Evolutionary conservation across 2,888 invertebrate species (phyloP).

Genomic region (Dromius quadrimaculatus): DNA sequence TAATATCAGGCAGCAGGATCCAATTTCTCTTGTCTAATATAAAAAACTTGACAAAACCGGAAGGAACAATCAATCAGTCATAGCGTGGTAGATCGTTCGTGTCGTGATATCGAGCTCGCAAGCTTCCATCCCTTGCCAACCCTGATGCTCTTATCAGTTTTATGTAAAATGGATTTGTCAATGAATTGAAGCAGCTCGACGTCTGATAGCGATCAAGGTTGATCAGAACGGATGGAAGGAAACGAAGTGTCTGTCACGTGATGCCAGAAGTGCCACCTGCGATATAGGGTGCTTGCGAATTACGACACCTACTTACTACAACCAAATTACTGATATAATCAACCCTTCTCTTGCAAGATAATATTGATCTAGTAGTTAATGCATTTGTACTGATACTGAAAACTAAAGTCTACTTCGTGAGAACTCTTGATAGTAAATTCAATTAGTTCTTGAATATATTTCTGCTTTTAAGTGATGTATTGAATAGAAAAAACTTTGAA

Average conservation of each 20-base stretch:
- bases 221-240: conserved; percentile 26
- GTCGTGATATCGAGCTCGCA: conserved; percentile 39
- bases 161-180: conserved; percentile 51
- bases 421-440: too few species aligned
- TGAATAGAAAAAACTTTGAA: too few species aligned
- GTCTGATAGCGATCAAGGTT: conserved; percentile 23
- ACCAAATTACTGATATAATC: conserved; percentile 16
- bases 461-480: too few species aligned
- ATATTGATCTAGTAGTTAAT: conserved; percentile 9
- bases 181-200: conserved; percentile 32
- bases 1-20: conserved; percentile 23
- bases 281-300: conserved; percentile 4
- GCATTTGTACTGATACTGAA: conserved; percentile 1
- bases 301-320: conserved; percentile 18
- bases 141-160: conserved; percentile 36
- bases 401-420: too few species aligned
- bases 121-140: background rate
- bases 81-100: conserved; percentile 35
- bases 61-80: conserved; percentile 46
- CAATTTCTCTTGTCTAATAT: conserved; percentile 45
- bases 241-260: conserved; percentile 28
- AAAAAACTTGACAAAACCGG: conserved; percentile 43
- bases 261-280: conserved; percentile 8
- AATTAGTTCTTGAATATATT: too few species aligned
- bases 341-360: background rate